These are phyloP conservation scores for Leptopilina drosophilae DNA, from an alignment of 2,888 invertebrate species.

Conservation along the genomic window DNA sequence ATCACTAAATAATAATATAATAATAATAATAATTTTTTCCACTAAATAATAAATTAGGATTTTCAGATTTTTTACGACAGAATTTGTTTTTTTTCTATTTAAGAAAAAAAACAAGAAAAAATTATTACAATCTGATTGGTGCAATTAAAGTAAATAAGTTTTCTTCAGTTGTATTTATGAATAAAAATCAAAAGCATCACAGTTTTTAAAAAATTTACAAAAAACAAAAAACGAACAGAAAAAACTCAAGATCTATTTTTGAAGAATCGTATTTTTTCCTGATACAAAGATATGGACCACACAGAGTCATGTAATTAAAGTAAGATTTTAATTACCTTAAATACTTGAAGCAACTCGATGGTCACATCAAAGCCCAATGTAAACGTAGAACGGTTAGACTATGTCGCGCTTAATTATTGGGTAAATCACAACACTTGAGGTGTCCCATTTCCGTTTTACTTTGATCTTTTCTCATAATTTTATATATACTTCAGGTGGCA, in stretches of 20 bases:
- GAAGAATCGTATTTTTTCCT: not conserved
- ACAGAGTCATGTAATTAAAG: not conserved
- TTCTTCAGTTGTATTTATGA: too few species aligned
- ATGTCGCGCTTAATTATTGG: conserved; percentile 5
- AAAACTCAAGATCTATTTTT: not conserved
- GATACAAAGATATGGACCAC: not conserved
- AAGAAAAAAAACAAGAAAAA: too few species aligned
- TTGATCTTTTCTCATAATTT: not conserved
- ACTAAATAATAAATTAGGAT: too few species aligned
- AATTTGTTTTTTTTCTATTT: too few species aligned
- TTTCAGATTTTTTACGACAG: too few species aligned
- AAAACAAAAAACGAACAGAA: not conserved
- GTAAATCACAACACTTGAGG: conserved; percentile 20
- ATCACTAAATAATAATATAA: too few species aligned
- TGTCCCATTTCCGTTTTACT: not conserved
- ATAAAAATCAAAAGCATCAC: too few species aligned
- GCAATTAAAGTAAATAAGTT: too few species aligned
- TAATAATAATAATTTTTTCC: too few species aligned
- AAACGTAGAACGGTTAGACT: not conserved
- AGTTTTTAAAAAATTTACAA: too few species aligned
- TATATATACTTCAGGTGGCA: not conserved
- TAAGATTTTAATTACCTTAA: conserved; percentile 14
- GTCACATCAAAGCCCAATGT: conserved; percentile 27
- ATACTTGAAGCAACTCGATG: not conserved
- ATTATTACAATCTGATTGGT: too few species aligned